Evolutionary conservation across 2,797 vertebrate genomes (phyloP), one percentile per base, ranked within the genome.

Genomic region (Gymnoscopelus microlampas): DNA sequence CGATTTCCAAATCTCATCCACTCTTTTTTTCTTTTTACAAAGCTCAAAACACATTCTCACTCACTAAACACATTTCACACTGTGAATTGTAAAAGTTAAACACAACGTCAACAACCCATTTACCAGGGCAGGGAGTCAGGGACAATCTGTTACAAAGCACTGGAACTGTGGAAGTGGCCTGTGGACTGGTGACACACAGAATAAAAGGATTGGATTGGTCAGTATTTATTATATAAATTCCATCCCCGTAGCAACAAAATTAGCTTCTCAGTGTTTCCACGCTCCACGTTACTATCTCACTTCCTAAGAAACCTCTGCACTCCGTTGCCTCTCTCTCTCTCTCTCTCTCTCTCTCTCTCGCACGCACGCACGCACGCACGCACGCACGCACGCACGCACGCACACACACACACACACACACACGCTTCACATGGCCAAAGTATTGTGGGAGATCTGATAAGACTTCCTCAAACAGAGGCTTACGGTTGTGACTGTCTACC

Each of bases 281-380:
- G 66, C 75, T 75, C 56, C 77, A 78, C 80, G 64, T 51, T 63
- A 86, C 88, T 89, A 89, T 88, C 86, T 88, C 68, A 53, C 71
- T 81, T 85, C 83, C 86, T 85, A 79, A 74, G 83, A 78, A 80
- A 70, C 79, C 74, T 84, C 49, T 79, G 64, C 12, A 64, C 60
- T 71, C 62, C 35, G 55, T 63, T 50, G 61, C 35, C 70, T 78
- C 78, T 75, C 54, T 71, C 53, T 64, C 64, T 71, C 57, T 14
- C 44, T 53, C 24, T 12, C n/a, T n/a, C n/a, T n/a, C n/a, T n/a
- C n/a, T n/a, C n/a, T n/a, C n/a, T n/a, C n/a, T n/a, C 56, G 5
- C 56, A 13, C 24, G 35, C 56, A 35, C 63, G 62, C 68, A 73
- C 56, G 5, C 56, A 13, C 24, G 35, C 56, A 35, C 63, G 62